A percentile compares a stretch with the other conserved stretches of the same genome.
Conservation (phyloP, 2,113 vertebrate genomes). For the Heliornis fulica region DNA sequence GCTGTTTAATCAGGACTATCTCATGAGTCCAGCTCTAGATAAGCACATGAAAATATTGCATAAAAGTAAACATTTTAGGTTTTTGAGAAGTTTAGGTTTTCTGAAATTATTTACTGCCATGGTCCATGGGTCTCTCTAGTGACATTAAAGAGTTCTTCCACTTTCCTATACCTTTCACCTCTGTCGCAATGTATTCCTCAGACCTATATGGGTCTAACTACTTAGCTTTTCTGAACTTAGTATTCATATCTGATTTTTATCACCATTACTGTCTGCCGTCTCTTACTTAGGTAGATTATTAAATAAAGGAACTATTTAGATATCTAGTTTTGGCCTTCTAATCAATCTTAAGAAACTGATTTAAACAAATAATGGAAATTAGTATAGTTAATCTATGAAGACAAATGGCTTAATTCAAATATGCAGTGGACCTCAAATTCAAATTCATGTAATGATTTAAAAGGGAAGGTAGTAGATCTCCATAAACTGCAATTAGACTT, state of each 20-base stretch:
- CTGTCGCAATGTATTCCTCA: background rate
- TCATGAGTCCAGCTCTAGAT: background rate
- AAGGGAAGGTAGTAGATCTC: background rate
- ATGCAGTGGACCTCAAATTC: background rate
- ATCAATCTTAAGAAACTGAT: background rate
- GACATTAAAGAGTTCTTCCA: background rate
- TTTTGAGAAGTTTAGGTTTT: background rate
- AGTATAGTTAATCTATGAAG: background rate
- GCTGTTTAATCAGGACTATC: background rate
- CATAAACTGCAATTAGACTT: background rate
- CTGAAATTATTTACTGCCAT: background rate
- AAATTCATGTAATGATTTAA: background rate
- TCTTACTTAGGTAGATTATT: background rate
- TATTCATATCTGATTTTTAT: background rate
- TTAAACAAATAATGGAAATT: background rate
- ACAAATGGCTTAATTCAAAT: background rate
- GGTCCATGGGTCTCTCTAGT: background rate
- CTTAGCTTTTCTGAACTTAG: background rate
- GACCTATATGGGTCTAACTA: background rate
- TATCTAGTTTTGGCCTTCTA: background rate
- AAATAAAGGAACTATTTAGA: background rate
- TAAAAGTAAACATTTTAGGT: background rate
- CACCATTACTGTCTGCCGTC: background rate
- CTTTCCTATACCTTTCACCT: background rate
- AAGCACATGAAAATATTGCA: background rate